Evolutionary conservation across 2,113 vertebrate species (phyloP), one percentile per base, ranked within the genome.

Genomic region (Melozone crissalis): DNA sequence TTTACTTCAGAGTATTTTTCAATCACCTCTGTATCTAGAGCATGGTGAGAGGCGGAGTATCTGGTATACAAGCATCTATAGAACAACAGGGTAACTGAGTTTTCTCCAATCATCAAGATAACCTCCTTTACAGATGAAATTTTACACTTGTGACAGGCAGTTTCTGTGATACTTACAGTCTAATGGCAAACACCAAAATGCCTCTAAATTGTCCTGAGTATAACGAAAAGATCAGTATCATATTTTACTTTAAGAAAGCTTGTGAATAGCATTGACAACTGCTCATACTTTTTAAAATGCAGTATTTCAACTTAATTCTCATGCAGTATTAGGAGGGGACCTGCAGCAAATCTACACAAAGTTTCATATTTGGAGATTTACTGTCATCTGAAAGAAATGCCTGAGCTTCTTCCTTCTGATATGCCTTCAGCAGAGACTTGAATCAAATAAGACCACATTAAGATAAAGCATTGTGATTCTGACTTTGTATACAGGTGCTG

Each of bases 381-480:
- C 44, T 76, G 31, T 87, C 71, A 84, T 76, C 57, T 87, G 35
- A 79, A 93, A 97, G 44, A 77, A 87, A 96, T 89, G 59, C 39
- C 24, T 91, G 73, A 84, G 43, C 31, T 88, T 95, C 78, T 63
- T 62, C 69, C 13, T 46, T 84, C 30, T 43, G 41, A 44, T 68
- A 61, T 43, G 49, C 77, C 58, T 95, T 72, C 37, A 93, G 39
- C 21, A 93, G 41, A 96, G 52, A 65, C 23, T 43, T 24, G 5
- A 90, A 49, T 63, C 37, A 85, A 55, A 71, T 89, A 83, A 72
- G 31, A 63, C 20, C 41, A 13, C 37, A 72, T 44, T 90, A 31
- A 44, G 41, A 84, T 83, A 77, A 51, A 78, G 49, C 19, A 61
- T 24, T 55, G 22, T 78, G 43, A 51, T 54, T 82, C 74, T 68